Base-by-base conservation (phyloP, 2,797 vertebrate species). In the Eurystomus glaucurus region DNA sequence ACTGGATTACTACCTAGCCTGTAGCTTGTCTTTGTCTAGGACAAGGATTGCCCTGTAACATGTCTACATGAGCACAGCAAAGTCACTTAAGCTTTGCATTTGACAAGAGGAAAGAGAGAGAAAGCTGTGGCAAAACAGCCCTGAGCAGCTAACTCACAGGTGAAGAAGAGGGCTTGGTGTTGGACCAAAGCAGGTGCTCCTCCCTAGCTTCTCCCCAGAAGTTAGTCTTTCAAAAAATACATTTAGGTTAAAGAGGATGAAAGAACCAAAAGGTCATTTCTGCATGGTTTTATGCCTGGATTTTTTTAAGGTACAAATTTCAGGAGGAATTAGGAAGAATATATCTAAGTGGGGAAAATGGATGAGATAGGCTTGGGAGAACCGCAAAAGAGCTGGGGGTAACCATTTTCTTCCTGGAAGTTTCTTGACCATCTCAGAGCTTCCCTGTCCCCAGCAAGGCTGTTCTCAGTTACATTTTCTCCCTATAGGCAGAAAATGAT, bases 201-300 rank as follows among this genome's bases (percentile, higher is more conserved):
- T 85, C 19, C 15, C 28, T 8, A 62, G 15, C 14, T 12, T 78
- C 51, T 29, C 22, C 35, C 7, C n/a, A 75, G 0, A 93, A 76
- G 8, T 23, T 11, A 61, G 6, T 4, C 31, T 58, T 74, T 65
- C 1, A 3, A 87, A 84, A 90, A 69, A 35, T 20, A 46, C 9
- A 79, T 93, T 85, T 66, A 60, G 14, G 39, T 5, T 79, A 55
- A 92, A 85, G 23, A 78, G 8, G 11, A 65, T 41, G 9, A 75
- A 76, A 76, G 33, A 65, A 76, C 46, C 45, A 82, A 72, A 82
- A 74, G 1, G 25, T 2, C 3, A 16, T 11, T 75, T 93, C 29
- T 58, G 10, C 2, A 2, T 31, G 52, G 0, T 12, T 74, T 64
- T 26, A 72, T 51, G 3, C 9, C 10, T 46, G 46, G 0, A 0